A percentile compares a stretch with the other conserved stretches of the same genome.
These are phyloP conservation scores for Euthynnus affinis DNA, from an alignment of 2,797 vertebrate species.

Conservation along the genomic window DNA sequence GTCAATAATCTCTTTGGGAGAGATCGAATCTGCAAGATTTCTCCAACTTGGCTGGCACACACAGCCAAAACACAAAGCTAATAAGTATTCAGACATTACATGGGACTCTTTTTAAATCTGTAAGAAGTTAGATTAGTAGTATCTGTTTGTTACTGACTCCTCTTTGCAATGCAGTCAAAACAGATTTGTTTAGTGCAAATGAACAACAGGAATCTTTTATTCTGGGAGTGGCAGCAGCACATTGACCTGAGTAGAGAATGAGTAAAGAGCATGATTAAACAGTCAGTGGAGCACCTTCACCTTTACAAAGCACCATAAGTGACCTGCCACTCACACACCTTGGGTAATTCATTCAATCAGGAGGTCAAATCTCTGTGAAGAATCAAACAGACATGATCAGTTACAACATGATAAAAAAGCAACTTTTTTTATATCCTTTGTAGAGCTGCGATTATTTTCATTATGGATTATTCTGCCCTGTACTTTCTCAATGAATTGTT, in stretches of 20 bases:
- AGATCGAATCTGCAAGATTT: constrained; percentile 50
- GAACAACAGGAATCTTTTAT: constrained; percentile 42
- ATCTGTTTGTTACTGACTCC: constrained; percentile 34
- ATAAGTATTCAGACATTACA: constrained; percentile 15
- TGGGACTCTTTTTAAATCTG: constrained; percentile 6
- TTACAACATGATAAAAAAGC: not conserved
- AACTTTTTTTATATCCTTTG: too few relatives aligned
- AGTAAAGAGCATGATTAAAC: constrained; percentile 41
- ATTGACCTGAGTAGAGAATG: constrained; percentile 45
- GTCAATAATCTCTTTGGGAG: constrained; percentile 69
- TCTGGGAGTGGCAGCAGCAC: constrained; percentile 49
- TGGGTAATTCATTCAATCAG: constrained; percentile 41
- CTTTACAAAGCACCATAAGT: constrained; percentile 60
- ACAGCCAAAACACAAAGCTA: constrained; percentile 1
- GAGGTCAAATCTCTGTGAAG: not conserved
- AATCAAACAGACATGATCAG: not conserved
- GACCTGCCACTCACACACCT: constrained; percentile 62
- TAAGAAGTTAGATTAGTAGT: constrained; percentile 14
- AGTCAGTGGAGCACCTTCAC: constrained; percentile 42
- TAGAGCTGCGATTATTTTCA: too few relatives aligned
- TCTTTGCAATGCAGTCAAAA: constrained; percentile 18
- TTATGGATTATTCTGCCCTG: too few relatives aligned
- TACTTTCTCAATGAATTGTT: not conserved
- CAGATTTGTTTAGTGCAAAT: constrained; percentile 52
- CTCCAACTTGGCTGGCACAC: constrained; percentile 34